Conservation (phyloP, 2,888 invertebrate genomes). For the Hermaeophaga mercurialis region DNA sequence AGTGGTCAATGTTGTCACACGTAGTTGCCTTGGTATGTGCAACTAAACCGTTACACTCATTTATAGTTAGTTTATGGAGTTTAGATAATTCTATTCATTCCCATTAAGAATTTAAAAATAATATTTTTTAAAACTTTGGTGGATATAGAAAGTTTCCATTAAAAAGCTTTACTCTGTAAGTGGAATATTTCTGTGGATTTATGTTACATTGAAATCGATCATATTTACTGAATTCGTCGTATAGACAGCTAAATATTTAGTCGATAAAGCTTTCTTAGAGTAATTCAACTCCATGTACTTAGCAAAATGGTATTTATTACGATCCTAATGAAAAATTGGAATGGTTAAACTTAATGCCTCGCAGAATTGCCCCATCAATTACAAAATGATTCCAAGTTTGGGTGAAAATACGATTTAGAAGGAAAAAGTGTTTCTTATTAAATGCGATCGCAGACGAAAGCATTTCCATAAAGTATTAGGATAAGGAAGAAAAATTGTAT, state of each 20-base stretch:
- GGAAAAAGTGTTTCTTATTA: constrained; percentile 9
- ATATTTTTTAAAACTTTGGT: background rate
- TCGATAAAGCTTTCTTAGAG: background rate
- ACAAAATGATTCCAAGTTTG: background rate
- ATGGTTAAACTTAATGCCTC: constrained; percentile 7
- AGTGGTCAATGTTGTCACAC: no score
- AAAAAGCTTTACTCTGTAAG: no score
- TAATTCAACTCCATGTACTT: constrained; percentile 5
- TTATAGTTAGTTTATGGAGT: no score
- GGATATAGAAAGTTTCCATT: no score
- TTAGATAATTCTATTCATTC: no score
- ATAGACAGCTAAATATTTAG: no score
- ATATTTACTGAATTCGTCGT: no score
- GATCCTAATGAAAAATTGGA: constrained; percentile 1
- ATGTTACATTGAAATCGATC: no score
- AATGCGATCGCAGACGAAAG: background rate
- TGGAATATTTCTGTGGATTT: no score
- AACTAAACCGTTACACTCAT: no score
- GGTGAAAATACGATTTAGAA: background rate
- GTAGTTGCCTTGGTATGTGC: no score
- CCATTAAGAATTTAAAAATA: background rate
- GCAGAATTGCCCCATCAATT: constrained; percentile 9
- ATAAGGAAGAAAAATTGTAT: background rate
- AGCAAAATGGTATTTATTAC: constrained; percentile 5
- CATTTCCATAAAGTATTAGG: background rate